Base-by-base conservation (phyloP, 2,888 invertebrate species). In the Blastobasis adustella region DNA sequence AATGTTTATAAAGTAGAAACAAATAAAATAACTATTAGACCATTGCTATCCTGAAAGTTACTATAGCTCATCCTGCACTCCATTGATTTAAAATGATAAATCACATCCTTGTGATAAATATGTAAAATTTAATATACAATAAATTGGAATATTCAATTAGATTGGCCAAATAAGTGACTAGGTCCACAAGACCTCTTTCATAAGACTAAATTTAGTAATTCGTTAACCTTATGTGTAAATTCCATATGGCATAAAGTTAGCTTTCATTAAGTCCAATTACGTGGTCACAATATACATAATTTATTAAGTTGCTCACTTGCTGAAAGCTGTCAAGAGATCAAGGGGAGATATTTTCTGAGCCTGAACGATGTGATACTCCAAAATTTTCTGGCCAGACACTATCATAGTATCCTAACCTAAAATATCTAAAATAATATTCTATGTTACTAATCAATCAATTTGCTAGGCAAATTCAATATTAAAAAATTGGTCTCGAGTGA, bases 241-340 rank as follows among this genome's bases (percentile, higher is more conserved):
- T 87, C 87, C 88, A 78, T 87, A 88, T 88, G 88, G 88, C 88
- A 87, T 88, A 86, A 83, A 85, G 82, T 88, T 85, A 85, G 86
- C 88, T 87, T 88, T 86, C 87, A 86, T 86, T 84, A 87, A 86
- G 84, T 87, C 80, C 79, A 76, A 79, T 73, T 64, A 79, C 71
- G 75, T 80, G 82, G 82, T 82, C 82, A 76, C 77, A 59, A 63
- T 76, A 76, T 76, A 23, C 80, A 76, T 74, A 76, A 79, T 81
- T 53, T 77, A 84, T 86, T 85, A 85, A 86, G 87, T 86, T 84
- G 84, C 83, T 79, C 76, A 86, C 84, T 86, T 86, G 78, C 76
- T 85, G 87, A 87, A 88, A 87, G 87, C 88, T 83, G 85, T 82
- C 83, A 81, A 88, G 88, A 88, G 88, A 88, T 88, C 88, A 88